Evolutionary conservation across 2,888 invertebrate genomes (phyloP).

Genomic region (Limnephilus marmoratus): DNA sequence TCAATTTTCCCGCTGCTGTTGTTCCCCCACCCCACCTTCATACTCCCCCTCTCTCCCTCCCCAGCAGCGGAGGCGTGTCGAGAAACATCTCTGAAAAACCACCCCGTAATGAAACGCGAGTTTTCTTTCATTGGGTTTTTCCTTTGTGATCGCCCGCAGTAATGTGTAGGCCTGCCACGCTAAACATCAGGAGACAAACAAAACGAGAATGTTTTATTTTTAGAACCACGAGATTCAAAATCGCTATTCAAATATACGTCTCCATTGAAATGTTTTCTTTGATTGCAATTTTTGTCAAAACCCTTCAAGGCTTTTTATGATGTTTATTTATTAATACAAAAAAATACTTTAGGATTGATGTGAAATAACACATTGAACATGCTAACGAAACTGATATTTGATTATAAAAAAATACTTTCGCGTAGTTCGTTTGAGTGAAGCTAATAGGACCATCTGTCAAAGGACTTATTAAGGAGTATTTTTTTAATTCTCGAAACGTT

Average conservation of each 20-base stretch:
- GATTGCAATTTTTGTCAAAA: background rate
- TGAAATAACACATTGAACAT: background rate
- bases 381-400: background rate
- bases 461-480: fast-evolving
- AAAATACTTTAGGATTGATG: no score
- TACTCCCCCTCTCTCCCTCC: background rate
- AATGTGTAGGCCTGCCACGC: constrained; percentile 19
- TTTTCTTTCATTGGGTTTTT: constrained; percentile 36
- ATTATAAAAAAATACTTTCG: background rate
- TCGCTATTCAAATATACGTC: background rate
- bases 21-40: background rate
- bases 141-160: constrained; percentile 30
- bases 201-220: background rate
- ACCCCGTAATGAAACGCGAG: constrained; percentile 18
- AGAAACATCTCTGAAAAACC: constrained; percentile 19
- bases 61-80: constrained; percentile 10
- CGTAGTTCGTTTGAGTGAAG: background rate
- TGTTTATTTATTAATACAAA: background rate
- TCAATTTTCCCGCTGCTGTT: constrained; percentile 37
- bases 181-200: constrained; percentile 2
- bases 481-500: background rate
- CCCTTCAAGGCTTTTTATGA: background rate
- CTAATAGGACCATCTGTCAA: background rate
- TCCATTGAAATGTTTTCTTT: background rate
- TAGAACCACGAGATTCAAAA: background rate